Percentiles rank a stretch among this genome's conserved stretches.
Evolutionary conservation across 2,888 invertebrate species (phyloP).

Genomic region (Hemithea aestivaria): DNA sequence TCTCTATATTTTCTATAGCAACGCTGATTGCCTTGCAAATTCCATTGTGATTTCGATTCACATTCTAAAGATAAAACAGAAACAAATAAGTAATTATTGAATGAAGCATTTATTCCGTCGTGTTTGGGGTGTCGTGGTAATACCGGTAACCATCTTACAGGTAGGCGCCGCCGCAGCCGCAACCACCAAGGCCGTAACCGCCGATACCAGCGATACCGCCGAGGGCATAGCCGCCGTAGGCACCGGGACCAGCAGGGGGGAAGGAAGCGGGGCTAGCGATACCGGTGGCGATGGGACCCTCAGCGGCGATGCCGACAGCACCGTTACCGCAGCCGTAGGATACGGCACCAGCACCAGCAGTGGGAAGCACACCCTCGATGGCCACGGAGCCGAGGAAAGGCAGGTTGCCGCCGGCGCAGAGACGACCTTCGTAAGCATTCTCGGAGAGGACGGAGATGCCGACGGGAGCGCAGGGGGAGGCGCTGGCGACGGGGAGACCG

Average conservation of each 20-base stretch:
- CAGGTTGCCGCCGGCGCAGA: slow-evolving; percentile 35
- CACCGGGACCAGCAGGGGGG: slow-evolving; percentile 23
- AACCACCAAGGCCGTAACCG: slow-evolving; percentile 5
- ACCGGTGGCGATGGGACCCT: slow-evolving; percentile 14
- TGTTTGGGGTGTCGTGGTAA: too few relatives aligned
- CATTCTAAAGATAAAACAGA: too few relatives aligned
- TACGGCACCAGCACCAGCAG: slow-evolving; percentile 36
- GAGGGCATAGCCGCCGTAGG: slow-evolving; percentile 4
- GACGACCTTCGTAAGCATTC: slow-evolving; percentile 35
- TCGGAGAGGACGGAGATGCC: slow-evolving; percentile 43
- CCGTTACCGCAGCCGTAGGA: slow-evolving; percentile 40
- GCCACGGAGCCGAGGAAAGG: slow-evolving; percentile 37
- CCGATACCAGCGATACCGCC: slow-evolving; percentile 13
- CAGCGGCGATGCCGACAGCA: slow-evolving; percentile 24
- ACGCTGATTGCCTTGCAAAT: too few relatives aligned
- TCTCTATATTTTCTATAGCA: too few relatives aligned
- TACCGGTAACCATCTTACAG: neutral
- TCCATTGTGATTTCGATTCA: too few relatives aligned
- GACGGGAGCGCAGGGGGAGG: slow-evolving; percentile 33
- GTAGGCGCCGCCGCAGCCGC: slow-evolving; percentile 5
- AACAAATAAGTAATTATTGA: too few relatives aligned
- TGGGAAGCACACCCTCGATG: slow-evolving; percentile 40
- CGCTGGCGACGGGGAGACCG: slow-evolving; percentile 33
- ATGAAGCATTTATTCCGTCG: too few relatives aligned
- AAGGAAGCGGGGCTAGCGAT: slow-evolving; percentile 22